Evolutionary conservation across 2,888 invertebrate genomes (phyloP).

Genomic region (Podabrus alpinus): DNA sequence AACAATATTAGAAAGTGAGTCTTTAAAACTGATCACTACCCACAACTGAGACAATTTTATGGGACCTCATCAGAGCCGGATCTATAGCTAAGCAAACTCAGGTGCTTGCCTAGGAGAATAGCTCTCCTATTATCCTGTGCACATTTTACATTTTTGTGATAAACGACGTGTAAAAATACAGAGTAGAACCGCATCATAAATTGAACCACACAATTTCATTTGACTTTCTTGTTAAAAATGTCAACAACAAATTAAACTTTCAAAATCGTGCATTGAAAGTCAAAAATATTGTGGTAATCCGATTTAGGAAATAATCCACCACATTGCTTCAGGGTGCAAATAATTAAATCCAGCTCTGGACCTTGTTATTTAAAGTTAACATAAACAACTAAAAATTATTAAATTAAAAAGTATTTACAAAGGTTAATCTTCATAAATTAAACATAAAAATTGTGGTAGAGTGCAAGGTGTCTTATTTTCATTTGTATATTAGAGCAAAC

Average conservation of each 20-base stretch:
- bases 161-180: neutral
- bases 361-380: neutral
- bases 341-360: neutral
- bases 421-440: neutral
- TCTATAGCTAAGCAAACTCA: neutral
- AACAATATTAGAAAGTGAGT: neutral
- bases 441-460: neutral
- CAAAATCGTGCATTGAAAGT: no score
- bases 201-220: no score
- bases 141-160: neutral
- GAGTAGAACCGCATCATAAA: no score
- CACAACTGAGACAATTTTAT: neutral
- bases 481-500: neutral
- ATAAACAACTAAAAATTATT: neutral
- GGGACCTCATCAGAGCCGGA: neutral
- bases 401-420: neutral
- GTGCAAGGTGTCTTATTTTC: neutral
- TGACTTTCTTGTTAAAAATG: no score
- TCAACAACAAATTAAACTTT: no score
- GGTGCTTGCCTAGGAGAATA: no score
- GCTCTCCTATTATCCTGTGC: no score
- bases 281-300: no score
- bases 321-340: neutral
- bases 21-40: neutral
- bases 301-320: no score